Evolutionary conservation across 2,888 invertebrate species (phyloP).

Genomic region (Phorcus lineatus): DNA sequence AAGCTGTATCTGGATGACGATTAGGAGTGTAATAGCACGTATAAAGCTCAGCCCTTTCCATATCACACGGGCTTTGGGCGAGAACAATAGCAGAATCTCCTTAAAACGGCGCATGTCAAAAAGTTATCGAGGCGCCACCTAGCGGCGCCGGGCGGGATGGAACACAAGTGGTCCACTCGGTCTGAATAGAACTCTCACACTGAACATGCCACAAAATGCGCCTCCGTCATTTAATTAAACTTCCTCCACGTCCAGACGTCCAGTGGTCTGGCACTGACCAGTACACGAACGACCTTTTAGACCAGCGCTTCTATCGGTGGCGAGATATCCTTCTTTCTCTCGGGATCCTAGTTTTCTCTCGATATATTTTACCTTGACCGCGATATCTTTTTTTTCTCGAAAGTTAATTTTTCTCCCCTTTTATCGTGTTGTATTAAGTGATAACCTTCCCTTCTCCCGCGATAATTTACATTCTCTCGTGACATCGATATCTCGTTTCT

Average conservation of each 20-base stretch:
- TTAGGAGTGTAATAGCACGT: too few relatives aligned
- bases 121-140: neutral
- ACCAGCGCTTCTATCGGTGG: neutral
- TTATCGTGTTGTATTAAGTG: too few relatives aligned
- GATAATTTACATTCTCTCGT: too few relatives aligned
- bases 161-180: conserved; percentile 8
- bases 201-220: conserved; percentile 5
- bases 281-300: neutral
- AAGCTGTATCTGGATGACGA: too few relatives aligned
- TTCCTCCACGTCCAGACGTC: neutral
- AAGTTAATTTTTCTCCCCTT: too few relatives aligned
- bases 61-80: neutral
- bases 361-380: too few relatives aligned
- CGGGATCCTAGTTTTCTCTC: too few relatives aligned
- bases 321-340: neutral
- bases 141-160: conserved; percentile 5
- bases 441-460: too few relatives aligned
- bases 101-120: conserved; percentile 23
- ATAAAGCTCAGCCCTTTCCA: too few relatives aligned
- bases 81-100: conserved; percentile 11
- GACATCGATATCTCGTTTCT: too few relatives aligned
- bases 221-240: conserved; percentile 13
- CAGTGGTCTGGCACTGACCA: neutral
- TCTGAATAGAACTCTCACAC: neutral
- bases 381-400: too few relatives aligned